phyloP scores from a whole-genome alignment of 2,888 invertebrate genomes.

The Drosophila anomalata region DNA sequence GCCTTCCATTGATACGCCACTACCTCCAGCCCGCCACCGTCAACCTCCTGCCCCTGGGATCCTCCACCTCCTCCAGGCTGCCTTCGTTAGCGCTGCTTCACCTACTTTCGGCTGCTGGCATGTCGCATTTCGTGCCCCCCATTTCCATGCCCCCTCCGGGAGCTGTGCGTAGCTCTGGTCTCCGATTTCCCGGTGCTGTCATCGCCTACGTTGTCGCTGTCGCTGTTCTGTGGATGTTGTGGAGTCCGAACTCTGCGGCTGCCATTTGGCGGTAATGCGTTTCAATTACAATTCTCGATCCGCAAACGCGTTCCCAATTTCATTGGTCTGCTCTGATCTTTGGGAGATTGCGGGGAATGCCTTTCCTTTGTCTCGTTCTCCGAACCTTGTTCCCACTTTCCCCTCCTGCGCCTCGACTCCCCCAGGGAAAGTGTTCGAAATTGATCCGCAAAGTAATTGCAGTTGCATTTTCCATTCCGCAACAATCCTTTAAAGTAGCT shows the following conservation, averaged over 20 bases:
- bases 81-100: constrained; percentile 71
- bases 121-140: constrained; percentile 26
- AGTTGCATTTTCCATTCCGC: constrained; percentile 9
- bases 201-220: constrained; percentile 68
- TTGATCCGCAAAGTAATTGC: constrained; percentile 68
- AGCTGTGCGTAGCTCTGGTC: constrained; percentile 38
- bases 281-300: constrained; percentile 64
- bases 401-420: constrained; percentile 14
- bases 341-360: constrained; percentile 48
- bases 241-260: constrained; percentile 32
- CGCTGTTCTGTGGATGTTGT: constrained; percentile 11
- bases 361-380: constrained; percentile 16
- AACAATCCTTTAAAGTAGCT: constrained; percentile 59
- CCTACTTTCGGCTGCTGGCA: constrained; percentile 66
- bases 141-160: constrained; percentile 4
- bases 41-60: background rate
- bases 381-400: background rate
- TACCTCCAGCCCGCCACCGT: background rate
- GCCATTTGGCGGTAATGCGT: constrained; percentile 66
- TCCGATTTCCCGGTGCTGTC: constrained; percentile 66
- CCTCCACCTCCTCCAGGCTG: constrained; percentile 26
- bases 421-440: constrained; percentile 69
- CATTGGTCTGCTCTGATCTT: constrained; percentile 61
- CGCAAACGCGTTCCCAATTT: constrained; percentile 55
- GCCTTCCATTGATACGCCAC: constrained; percentile 67